Conservation (phyloP, 1,140 invertebrate genomes). For the Trachymyrmex cornetzi region DNA sequence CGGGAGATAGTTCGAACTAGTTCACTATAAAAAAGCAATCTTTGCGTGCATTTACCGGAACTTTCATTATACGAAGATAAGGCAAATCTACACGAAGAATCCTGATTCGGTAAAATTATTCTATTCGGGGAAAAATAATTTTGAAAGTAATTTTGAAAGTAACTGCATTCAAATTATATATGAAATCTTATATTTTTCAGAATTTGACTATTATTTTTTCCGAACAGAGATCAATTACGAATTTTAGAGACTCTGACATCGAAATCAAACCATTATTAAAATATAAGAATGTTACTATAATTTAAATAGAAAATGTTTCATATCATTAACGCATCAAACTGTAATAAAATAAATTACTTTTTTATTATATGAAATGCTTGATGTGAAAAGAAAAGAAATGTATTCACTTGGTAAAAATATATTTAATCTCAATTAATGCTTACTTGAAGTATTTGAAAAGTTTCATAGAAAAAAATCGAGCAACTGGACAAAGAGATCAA, state of each 20-base stretch:
- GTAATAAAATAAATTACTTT: background rate
- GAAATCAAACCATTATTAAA: background rate
- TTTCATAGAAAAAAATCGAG: background rate
- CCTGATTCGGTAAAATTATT: background rate
- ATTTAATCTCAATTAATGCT: no score
- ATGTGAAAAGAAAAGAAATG: no score
- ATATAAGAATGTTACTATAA: background rate
- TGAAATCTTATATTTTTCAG: background rate
- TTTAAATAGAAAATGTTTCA: background rate
- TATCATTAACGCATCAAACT: background rate
- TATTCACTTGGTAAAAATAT: no score
- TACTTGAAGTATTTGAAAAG: background rate
- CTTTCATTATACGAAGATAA: conserved; percentile 7
- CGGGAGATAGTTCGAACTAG: conserved; percentile 35
- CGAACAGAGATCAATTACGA: background rate
- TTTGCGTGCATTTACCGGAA: background rate
- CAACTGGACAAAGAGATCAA: background rate
- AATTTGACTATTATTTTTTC: background rate
- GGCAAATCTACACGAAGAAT: background rate
- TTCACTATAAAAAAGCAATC: conserved; percentile 38
- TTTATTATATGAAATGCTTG: background rate
- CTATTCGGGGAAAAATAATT: background rate
- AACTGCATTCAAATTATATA: background rate
- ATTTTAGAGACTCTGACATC: background rate
- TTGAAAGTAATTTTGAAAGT: background rate